phyloP scores from a whole-genome alignment of 2,113 vertebrate genomes.

The Brachyistius frenatus region DNA sequence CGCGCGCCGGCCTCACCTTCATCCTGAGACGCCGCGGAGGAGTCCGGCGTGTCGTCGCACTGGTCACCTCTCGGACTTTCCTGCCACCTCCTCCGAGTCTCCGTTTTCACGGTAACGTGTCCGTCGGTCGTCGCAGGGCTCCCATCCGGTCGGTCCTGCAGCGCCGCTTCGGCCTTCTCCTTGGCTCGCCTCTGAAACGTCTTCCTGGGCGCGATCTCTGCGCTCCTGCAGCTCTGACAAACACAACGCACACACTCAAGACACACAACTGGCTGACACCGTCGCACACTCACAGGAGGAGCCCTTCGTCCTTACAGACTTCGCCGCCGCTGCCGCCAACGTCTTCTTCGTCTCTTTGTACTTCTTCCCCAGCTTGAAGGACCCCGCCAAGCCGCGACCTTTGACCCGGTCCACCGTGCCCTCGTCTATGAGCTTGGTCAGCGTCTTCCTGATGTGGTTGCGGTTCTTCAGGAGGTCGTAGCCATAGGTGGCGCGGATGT shows the following conservation, averaged over 20 bases:
- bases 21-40: slow-evolving; percentile 21
- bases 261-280: not conserved
- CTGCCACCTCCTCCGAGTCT: slow-evolving; percentile 29
- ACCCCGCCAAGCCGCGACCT: slow-evolving; percentile 94
- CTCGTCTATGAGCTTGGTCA: slow-evolving; percentile 91
- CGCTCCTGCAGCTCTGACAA: slow-evolving; percentile 60
- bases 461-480: slow-evolving; percentile 93
- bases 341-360: slow-evolving; percentile 90
- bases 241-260: not conserved
- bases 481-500: slow-evolving; percentile 89
- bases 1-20: slow-evolving; percentile 24
- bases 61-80: slow-evolving; percentile 32
- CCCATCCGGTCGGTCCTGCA: slow-evolving; percentile 63
- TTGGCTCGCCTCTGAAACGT: slow-evolving; percentile 76
- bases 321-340: slow-evolving; percentile 80
- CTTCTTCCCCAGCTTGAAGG: slow-evolving; percentile 95
- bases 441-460: slow-evolving; percentile 90
- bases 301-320: slow-evolving; percentile 83
- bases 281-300: not conserved
- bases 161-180: slow-evolving; percentile 73
- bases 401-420: slow-evolving; percentile 92
- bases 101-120: slow-evolving; percentile 11
- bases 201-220: slow-evolving; percentile 72
- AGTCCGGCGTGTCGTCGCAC: slow-evolving; percentile 2
- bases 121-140: slow-evolving; percentile 29